Base-by-base conservation (phyloP, 2,888 invertebrate species). In the Boloria selene region DNA sequence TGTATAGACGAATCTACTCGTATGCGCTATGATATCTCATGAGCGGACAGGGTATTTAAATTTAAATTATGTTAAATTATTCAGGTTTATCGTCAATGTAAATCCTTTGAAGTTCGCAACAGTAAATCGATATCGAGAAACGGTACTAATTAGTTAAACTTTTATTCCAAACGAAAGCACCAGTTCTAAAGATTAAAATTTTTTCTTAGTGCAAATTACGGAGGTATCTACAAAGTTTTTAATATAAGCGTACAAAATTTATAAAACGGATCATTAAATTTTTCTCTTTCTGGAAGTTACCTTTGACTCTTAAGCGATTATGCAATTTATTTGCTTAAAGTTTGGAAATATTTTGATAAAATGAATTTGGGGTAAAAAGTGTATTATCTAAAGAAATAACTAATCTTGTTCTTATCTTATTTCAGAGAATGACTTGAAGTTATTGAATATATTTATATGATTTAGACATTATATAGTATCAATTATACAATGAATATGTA, bases 81-180 rank as follows among this genome's bases (percentile, higher is more conserved):
- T n/a, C n/a, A n/a, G n/a, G n/a, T n/a, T n/a, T n/a, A n/a, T n/a
- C n/a, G n/a, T 67, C 53, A 54, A 64, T 49, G 68, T 64, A 72
- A 61, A 22, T 61, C 54, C 67, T 69, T 74, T 71, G 73, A 73
- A 72, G 68, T 69, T 70, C 70, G 67, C 71, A 74, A 71, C 63
- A 53, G 71, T 71, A 72, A 73, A 75, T 76, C 75, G 70, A 75
- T 78, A 76, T 67, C 68, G 61, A 73, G 76, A 72, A 72, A 58
- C 56, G 51, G 68, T 68, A 62, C 70, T 76, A 80, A 80, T 79
- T 78, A 73, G 73, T 70, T 73, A 79, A 82, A 82, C 77, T 81
- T 82, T 80, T 79, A 75, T 79, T 80, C 79, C 71, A 76, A 79
- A 79, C 77, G 77, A 76, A 79, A 70, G 22, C 54, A 54, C 77